Evolutionary conservation across 2,797 vertebrate genomes (phyloP), one percentile per base, ranked within the genome.

Genomic region (Semotilus atromaculatus): DNA sequence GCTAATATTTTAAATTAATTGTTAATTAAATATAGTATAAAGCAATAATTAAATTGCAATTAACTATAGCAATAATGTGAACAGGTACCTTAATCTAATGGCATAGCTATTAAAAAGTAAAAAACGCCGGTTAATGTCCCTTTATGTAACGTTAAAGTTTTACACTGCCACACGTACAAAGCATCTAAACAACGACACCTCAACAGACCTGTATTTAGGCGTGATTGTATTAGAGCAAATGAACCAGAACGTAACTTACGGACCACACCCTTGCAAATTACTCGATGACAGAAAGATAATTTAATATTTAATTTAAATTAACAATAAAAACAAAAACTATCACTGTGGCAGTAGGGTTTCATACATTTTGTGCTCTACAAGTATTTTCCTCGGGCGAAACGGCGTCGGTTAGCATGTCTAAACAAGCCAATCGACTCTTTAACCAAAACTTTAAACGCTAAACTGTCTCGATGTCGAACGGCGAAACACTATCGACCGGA

Each of bases 211-310:
- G 64, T 84, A 45, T 76, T 67, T 36, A 58, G 62, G 36, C 38
- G 82, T 84, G 60, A 34, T 43, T 45, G 62, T 76, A 31, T 83
- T 83, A 9, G 29, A n/a, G 1, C 43, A 23, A 82, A 82, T 66
- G 14, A 68, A 55, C 11, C 51, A 38, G 7, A 55, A 77, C 40
- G 51, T 38, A 67, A 29, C 34, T 66, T 21, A 34, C 19, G 19
- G 43, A 16, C 31, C 71, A 53, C 71, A 66, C 73, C 82, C 74
- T 51, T 68, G 34, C 7, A 67, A 55, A 76, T 53, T 5, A 43
- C 34, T 29, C n/a, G 4, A 53, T 29, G 31, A 53, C 16, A 75
- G 9, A 10, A 36, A 38, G 3, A 53, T 0, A 48, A 48, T 10
- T 5, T 3, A 6, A 40, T 60, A 38, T 18, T 23, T 26, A 18